Base-by-base conservation (phyloP, 2,888 invertebrate species). In the Ormyrus pomaceus region DNA sequence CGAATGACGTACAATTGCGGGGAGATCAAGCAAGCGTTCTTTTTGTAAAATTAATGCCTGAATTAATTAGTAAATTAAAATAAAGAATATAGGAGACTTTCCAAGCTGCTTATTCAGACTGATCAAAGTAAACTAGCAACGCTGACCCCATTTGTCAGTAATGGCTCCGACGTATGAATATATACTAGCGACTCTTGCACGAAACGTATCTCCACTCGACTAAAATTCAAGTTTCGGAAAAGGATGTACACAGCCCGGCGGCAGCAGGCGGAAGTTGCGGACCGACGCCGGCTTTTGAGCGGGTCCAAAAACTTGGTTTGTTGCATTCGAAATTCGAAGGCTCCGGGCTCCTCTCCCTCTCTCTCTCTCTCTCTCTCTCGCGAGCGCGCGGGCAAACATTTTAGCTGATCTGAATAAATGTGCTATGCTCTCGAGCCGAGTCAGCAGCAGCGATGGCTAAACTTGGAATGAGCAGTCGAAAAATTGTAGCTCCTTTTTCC, bases 351-450 rank as follows among this genome's bases (percentile, higher is more conserved):
- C 2, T 2, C 13, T 13, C 13, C 34, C 2, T 2, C 13, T 13
- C 13, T 13, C 0, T 0, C 34, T 0, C 34, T 2, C 34, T 4
- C 4, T 34, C 34, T 34, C 19, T 19, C 19, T 19, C 19, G 1
- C 19, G 19, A 19, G 19, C 9, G 48, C 66, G 5, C 19, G 45
- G 13, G 65, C 68, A 76, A 76, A 76, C 75, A 76, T 69, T 76
- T 69, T 19, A n/a, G 45, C 19, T 53, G 75, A 76, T 76, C 59
- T 69, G 75, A 76, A 76, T 76, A 69, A 68, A 75, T 58, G 65
- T 58, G 65, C 34, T 2, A 2, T 34, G 34, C 65, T 75, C 45
- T 55, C 46, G 50, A 46, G 59, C 59, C 8, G 68, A 77, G 62
- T 74, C 70, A 74, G 78, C 82, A 62, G n/a, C 68, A 6, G 45